Base-by-base conservation (phyloP, 2,888 invertebrate genomes). In the Reticulitermes lucifugus region DNA sequence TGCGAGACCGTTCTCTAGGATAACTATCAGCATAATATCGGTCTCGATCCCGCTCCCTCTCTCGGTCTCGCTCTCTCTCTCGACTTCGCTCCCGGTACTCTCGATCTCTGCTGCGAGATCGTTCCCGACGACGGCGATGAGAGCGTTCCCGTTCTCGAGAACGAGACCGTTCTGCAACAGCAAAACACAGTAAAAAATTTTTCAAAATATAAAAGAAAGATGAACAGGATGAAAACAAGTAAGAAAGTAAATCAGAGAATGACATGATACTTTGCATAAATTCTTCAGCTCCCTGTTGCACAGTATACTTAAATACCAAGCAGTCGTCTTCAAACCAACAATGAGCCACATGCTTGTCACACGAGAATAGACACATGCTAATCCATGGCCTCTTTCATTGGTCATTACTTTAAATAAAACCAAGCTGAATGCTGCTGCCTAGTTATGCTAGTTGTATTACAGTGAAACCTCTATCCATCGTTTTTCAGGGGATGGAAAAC, bases 1-100 rank as follows among this genome's bases (percentile, higher is more conserved):
- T 97, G 88, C 98, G 94, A 84, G 97, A 97, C 88, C 98, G 91
- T 87, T 95, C 95, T 85, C 95, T 91, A 86, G 95, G 94, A 88
- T 93, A 93, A 83, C 87, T 88, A 84, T 93, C 93, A 85, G 93
- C 91, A 89, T 93, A 93, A 89, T 93, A 93, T 87, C 93, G 87
- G 86, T 92, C 93, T 84, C 93, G 91, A 87, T 93, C 92, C 79
- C 93, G 90, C 84, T 93, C 93, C n/a, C 92, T 89, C 84, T 93
- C 93, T n/a, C 92, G 89, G 80, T 92, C 92, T 80, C 93, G 91
- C 80, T 92, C 93, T 14, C 91, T 89, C 82, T 92, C 92, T 83
- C 93, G 91, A 87, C 93, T 93, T 55, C 93, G 90, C 87, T 94
- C 94, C 21, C 94, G 89, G 87, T 93, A 93, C 80, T 93, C 93